Base-by-base conservation (phyloP, 2,113 vertebrate genomes). In the Piprites chloris region DNA sequence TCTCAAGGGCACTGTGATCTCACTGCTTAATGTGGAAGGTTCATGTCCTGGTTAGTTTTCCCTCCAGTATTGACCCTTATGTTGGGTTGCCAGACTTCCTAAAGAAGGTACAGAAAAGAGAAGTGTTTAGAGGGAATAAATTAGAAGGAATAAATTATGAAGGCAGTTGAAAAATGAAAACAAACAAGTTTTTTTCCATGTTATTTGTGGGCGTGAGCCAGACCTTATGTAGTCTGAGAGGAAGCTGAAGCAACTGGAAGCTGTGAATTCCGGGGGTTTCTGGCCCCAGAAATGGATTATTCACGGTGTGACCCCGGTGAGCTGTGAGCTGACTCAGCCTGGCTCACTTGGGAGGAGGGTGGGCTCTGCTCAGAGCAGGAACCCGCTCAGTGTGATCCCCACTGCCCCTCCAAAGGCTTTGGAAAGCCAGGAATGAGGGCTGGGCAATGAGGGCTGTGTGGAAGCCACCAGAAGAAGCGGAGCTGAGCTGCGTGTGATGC, bases 401-500 rank as follows among this genome's bases (percentile, higher is more conserved):
- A 5, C 50, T n/a, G 69, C 37, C 30, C 23, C 44, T 52, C n/a
- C 28, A 26, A 23, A 46, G 63, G 24, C 59, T 77, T 3, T 61
- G 41, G 26, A 26, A 39, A 71, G 18, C 20, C 26, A 3, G 27
- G 37, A 67, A 5, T 4, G 28, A 47, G 50, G 61, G 20, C 22
- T 19, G 6, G 42, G 41, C 16, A 23, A 8, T 20, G 2, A 6
- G 49, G 47, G 49, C 49, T 49, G 15, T 1, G 13, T 23, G 56
- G 37, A 66, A 75, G 22, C 19, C 11, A 1, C 23, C 11, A 18
- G 58, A 11, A 30, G 37, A 19, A n/a, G 26, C 22, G 2, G 33
- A 21, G 4, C 1, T 0, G 14, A 50, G 58, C 32, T 55, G 7
- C 11, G 13, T 1, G 18, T 11, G 62, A 1, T 1, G 14, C 18